Percentiles rank a stretch among this genome's conserved stretches.
Evolutionary conservation across 2,888 invertebrate genomes (phyloP).

Genomic region (Catocala sponsa): DNA sequence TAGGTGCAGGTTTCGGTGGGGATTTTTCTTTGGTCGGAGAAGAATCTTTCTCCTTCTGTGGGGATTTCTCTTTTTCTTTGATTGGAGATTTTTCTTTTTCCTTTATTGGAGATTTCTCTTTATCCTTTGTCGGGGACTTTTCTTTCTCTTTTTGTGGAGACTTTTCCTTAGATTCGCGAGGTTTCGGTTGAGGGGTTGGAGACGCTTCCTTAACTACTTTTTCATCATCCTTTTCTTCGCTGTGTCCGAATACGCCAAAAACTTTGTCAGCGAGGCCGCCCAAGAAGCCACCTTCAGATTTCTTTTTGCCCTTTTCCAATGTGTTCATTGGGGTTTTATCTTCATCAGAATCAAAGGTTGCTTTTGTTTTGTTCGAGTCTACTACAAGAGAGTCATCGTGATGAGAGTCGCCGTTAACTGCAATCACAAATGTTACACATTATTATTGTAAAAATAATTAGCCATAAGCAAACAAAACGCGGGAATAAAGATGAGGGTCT

Average conservation of each 20-base stretch:
- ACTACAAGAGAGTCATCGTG: slow-evolving; percentile 64
- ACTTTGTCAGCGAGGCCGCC: slow-evolving; percentile 80
- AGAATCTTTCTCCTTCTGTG: slow-evolving; percentile 50
- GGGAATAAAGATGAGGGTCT: background rate
- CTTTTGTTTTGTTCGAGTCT: slow-evolving; percentile 85
- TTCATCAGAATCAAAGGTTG: slow-evolving; percentile 87
- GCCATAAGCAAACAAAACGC: background rate
- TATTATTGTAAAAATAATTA: background rate
- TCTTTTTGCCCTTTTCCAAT: slow-evolving; percentile 84
- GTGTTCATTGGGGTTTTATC: slow-evolving; percentile 87
- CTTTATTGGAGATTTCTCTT: slow-evolving; percentile 27
- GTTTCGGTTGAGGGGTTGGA: slow-evolving; percentile 73
- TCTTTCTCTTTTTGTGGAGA: slow-evolving; percentile 45
- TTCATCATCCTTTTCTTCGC: slow-evolving; percentile 76
- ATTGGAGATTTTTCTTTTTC: slow-evolving; percentile 48
- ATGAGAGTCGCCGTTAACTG: slow-evolving; percentile 79
- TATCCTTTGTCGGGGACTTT: slow-evolving; percentile 29
- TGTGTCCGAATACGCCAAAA: slow-evolving; percentile 77
- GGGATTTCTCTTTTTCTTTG: slow-evolving; percentile 25
- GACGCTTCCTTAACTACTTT: slow-evolving; percentile 65
- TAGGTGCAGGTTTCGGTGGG: slow-evolving; percentile 80
- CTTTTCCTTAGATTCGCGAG: slow-evolving; percentile 59
- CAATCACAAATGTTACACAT: slow-evolving; percentile 37
- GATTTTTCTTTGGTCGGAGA: slow-evolving; percentile 64
- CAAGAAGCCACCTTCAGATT: slow-evolving; percentile 76